Conservation (phyloP, 1,140 invertebrate genomes). For the Planococcus citri region DNA sequence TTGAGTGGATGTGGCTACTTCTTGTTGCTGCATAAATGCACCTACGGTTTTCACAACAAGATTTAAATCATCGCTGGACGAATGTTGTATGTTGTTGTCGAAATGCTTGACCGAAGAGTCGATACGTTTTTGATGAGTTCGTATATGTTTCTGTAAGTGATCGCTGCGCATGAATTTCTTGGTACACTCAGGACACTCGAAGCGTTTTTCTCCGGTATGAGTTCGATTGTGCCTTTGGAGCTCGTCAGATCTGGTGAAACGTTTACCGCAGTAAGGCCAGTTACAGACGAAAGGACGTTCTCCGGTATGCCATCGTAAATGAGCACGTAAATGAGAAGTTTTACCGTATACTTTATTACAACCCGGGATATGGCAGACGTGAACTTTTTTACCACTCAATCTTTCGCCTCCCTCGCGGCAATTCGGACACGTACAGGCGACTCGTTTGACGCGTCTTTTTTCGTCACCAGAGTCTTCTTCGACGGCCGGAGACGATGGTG, state of each 20-base stretch:
- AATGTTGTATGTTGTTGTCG: background rate
- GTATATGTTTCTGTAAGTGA: conserved; percentile 75
- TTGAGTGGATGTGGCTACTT: background rate
- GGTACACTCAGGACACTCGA: conserved; percentile 64
- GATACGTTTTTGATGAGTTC: conserved; percentile 60
- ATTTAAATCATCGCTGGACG: background rate
- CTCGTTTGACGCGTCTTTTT: conserved; percentile 53
- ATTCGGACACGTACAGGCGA: conserved; percentile 94
- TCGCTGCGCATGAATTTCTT: conserved; percentile 83
- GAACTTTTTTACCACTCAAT: conserved; percentile 46
- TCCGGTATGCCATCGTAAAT: conserved; percentile 82
- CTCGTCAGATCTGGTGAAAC: conserved; percentile 93
- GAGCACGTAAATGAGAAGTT: conserved; percentile 87
- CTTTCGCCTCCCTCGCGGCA: conserved; percentile 81
- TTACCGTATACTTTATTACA: conserved; percentile 97
- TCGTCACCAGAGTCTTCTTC: conserved; percentile 30
- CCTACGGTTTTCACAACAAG: background rate
- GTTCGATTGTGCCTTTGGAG: conserved; percentile 78
- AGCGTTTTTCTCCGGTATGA: conserved; percentile 81
- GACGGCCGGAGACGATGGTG: conserved; percentile 16
- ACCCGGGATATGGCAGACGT: conserved; percentile 89
- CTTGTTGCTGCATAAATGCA: background rate
- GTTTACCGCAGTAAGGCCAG: conserved; percentile 73
- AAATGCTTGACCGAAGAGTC: background rate
- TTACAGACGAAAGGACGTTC: conserved; percentile 72